Evolutionary conservation across 2,888 invertebrate species (phyloP), one percentile per base, ranked within the genome.

Genomic region (Leucoma salicis): DNA sequence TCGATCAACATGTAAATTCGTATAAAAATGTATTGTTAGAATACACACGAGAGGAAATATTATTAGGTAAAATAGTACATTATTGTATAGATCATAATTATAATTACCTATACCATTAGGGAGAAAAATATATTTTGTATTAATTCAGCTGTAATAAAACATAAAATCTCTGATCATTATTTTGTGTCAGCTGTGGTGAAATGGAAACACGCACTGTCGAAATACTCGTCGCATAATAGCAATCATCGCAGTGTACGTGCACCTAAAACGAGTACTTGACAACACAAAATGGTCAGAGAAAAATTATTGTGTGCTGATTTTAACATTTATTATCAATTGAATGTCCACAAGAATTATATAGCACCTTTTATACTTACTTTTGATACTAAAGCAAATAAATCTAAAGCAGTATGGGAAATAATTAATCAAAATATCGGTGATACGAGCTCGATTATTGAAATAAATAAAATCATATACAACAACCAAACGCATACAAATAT

Each of bases 11-110:
- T 10, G 33, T 33, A 16, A 33, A 11, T 21, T n/a, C 2, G 2
- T 34, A 34, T n/a, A 14, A 34, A 34, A 34, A 21, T 7, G 5
- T 34, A 21, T 10, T 34, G 6, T n/a, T 24, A 4, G 34, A 34
- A 25, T 24, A 14, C 5, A 39, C 33, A n/a, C 27, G 39, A 13
- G 34, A 34, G 14, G 39, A 39, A 39, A 39, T 34, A 2, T 6
- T 39, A 5, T 14, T 8, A n/a, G 39, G 21, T 3, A 33, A 34
- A 12, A 3, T 21, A 10, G 39, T 39, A 13, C 12, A 39, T 29
- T 39, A 33, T 3, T 39, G 34, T 13, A 8, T 39, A 13, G 39
- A 39, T 21, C 39, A 34, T 21, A 39, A 34, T 13, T 39, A 34
- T n/a, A n/a, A n/a, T n/a, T n/a, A n/a, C n/a, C n/a, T n/a, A n/a